Conservation (phyloP, 2,888 invertebrate species). For the Ypsolopha scabrella region DNA sequence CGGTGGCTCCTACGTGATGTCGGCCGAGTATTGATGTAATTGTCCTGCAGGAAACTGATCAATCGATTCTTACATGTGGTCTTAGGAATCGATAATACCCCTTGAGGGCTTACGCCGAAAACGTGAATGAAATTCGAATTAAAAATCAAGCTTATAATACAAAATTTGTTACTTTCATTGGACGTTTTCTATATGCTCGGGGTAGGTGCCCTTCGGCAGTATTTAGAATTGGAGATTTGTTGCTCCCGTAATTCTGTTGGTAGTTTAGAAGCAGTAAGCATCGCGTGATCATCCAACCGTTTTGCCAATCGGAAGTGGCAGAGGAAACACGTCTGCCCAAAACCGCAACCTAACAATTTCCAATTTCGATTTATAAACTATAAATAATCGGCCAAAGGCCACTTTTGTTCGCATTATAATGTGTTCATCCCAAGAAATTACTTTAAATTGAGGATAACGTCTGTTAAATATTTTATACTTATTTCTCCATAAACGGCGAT, state of each 20-base stretch:
- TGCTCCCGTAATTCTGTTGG: conserved; percentile 19
- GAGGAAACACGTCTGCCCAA: conserved; percentile 63
- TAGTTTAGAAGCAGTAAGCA: conserved; percentile 10
- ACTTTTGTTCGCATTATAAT: conserved; percentile 18
- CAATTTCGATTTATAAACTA: conserved; percentile 48
- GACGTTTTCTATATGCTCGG: no score
- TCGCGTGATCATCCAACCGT: conserved; percentile 47
- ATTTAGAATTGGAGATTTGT: conserved; percentile 1
- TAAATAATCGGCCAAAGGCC: conserved; percentile 52
- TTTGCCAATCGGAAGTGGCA: conserved; percentile 46
- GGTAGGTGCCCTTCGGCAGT: conserved; percentile 2
- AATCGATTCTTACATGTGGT: background rate
- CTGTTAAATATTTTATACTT: conserved; percentile 20
- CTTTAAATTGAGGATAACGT: conserved; percentile 26
- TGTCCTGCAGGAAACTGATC: conserved; percentile 27
- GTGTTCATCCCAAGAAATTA: conserved; percentile 34
- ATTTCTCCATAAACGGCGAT: conserved; percentile 20
- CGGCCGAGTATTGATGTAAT: conserved; percentile 49
- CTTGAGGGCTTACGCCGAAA: background rate
- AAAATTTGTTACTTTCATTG: no score
- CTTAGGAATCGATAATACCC: background rate
- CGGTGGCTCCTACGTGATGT: conserved; percentile 43
- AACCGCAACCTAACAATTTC: conserved; percentile 62
- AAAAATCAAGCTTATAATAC: no score
- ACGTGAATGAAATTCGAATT: no score